Conservation (phyloP, 2,113 vertebrate genomes). For the Thamnaconus septentrionalis region DNA sequence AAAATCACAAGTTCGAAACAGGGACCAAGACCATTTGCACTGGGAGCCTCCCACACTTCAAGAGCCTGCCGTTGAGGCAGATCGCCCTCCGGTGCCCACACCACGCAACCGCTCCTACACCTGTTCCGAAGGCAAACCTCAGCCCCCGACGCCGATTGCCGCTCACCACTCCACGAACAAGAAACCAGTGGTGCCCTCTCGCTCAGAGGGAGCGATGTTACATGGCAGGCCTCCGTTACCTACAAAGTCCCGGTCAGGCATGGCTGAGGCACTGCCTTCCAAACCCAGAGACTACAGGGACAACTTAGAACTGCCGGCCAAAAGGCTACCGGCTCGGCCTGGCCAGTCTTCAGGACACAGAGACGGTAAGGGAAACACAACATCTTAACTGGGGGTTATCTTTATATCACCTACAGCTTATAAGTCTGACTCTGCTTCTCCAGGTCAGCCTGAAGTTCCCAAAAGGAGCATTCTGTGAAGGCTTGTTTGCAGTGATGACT, state of each 20-base stretch:
- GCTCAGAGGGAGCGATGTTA: constrained; percentile 77
- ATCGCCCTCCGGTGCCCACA: constrained; percentile 73
- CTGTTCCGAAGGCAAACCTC: constrained; percentile 78
- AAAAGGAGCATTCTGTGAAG: constrained; percentile 32
- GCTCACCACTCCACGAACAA: constrained; percentile 64
- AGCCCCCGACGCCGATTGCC: neutral
- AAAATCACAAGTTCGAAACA: constrained; percentile 60
- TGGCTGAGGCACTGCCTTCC: constrained; percentile 74
- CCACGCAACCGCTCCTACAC: constrained; percentile 87
- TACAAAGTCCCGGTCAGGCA: constrained; percentile 72
- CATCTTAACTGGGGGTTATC: neutral
- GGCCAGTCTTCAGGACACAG: constrained; percentile 44
- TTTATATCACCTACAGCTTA: neutral
- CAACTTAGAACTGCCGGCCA: constrained; percentile 76
- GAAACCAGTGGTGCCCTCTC: constrained; percentile 80
- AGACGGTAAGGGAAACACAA: constrained; percentile 54
- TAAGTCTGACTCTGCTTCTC: constrained; percentile 28
- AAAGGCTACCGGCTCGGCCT: constrained; percentile 70
- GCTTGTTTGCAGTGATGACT: too few species aligned
- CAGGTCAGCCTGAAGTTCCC: constrained; percentile 64
- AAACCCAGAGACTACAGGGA: constrained; percentile 88
- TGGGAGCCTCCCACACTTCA: constrained; percentile 74
- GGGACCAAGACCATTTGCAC: constrained; percentile 77
- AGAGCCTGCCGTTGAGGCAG: constrained; percentile 77
- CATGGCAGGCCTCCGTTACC: constrained; percentile 84